These are phyloP conservation scores for Felis catus DNA, from an alignment of 2,113 vertebrate genomes.

Conservation along the genomic window DNA sequence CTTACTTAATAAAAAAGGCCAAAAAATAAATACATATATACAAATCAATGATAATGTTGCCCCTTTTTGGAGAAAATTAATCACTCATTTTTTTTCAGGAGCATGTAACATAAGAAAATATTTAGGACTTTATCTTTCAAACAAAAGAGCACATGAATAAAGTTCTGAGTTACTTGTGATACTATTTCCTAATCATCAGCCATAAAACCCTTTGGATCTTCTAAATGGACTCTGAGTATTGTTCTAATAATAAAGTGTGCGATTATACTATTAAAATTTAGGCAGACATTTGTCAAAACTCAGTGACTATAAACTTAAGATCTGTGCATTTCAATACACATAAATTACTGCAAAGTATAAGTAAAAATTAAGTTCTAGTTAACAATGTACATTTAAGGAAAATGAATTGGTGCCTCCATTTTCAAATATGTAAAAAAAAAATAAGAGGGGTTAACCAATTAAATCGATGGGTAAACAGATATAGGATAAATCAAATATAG, in stretches of 20 bases:
- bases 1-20: not conserved
- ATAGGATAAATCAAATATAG: not conserved
- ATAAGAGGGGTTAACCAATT: not conserved
- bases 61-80: not conserved
- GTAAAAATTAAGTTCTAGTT: not conserved
- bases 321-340: not conserved
- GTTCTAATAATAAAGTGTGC: not conserved
- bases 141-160: not conserved
- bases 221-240: not conserved
- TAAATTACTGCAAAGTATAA: not conserved
- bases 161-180: not conserved
- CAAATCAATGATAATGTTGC: not conserved
- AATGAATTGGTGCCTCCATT: constrained; percentile 14
- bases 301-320: not conserved
- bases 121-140: not conserved
- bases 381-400: not conserved
- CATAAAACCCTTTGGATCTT: not conserved
- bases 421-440: not conserved
- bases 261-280: not conserved
- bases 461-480: not conserved
- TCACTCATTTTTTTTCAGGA: not conserved
- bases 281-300: constrained; percentile 3
- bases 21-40: not conserved
- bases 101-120: not conserved
- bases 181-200: not conserved